Evolutionary conservation across 2,888 invertebrate species (phyloP).

Genomic region (Eupeodes luniger): DNA sequence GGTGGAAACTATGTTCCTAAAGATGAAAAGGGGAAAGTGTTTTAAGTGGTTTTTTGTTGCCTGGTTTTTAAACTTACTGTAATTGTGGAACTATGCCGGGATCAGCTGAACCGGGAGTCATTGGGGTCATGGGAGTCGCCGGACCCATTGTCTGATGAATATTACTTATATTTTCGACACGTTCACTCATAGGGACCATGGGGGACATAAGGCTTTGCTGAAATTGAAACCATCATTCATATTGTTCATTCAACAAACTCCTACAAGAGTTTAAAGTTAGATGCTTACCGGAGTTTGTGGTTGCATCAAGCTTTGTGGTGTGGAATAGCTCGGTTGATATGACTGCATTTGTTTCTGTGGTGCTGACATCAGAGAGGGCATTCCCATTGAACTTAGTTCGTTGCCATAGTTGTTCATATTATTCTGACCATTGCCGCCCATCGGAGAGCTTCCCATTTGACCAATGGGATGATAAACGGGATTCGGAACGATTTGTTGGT

Average conservation of each 20-base stretch:
- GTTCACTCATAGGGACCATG: constrained; percentile 87
- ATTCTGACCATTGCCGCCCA: constrained; percentile 71
- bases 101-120: constrained; percentile 96
- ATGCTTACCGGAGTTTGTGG: constrained; percentile 92
- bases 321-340: constrained; percentile 90
- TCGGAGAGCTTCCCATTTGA: constrained; percentile 82
- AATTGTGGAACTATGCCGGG: constrained; percentile 95
- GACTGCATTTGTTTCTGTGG: constrained; percentile 90
- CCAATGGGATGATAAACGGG: constrained; percentile 91
- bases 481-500: constrained; percentile 94
- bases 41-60: background rate
- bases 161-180: constrained; percentile 81
- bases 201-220: constrained; percentile 95
- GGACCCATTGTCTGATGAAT: constrained; percentile 88
- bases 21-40: constrained; percentile 73
- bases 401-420: constrained; percentile 73
- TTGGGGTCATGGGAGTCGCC: constrained; percentile 91
- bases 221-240: background rate
- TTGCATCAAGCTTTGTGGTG: constrained; percentile 94
- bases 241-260: background rate
- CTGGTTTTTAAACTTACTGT: constrained; percentile 78
- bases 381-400: constrained; percentile 84
- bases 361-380: constrained; percentile 87
- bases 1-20: constrained; percentile 98
- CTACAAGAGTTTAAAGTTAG: constrained; percentile 72